Conservation (phyloP, 2,797 vertebrate genomes). For the Epinephelus malabaricus region DNA sequence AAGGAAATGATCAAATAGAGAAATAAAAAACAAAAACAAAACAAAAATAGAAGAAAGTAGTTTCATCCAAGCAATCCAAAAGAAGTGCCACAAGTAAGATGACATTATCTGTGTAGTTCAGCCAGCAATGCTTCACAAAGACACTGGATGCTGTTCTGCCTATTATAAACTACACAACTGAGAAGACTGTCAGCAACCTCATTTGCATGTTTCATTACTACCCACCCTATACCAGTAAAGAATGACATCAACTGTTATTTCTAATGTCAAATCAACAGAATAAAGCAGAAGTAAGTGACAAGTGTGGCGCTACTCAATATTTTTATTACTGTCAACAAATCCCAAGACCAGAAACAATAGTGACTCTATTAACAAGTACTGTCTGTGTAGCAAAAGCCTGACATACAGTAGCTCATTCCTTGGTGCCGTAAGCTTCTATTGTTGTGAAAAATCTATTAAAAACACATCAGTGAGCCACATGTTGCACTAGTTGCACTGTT, state of each 20-base stretch:
- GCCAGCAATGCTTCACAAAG: background rate
- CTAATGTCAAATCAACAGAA: background rate
- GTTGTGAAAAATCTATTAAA: background rate
- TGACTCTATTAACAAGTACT: background rate
- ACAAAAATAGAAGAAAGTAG: background rate
- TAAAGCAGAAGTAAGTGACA: background rate
- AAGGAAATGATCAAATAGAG: constrained; percentile 12
- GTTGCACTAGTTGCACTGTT: background rate
- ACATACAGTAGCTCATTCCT: background rate
- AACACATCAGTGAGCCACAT: background rate
- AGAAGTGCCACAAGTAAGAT: background rate
- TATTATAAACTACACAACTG: constrained; percentile 7
- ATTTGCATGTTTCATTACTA: background rate
- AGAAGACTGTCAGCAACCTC: background rate
- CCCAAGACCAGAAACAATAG: background rate
- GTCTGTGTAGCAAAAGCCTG: background rate
- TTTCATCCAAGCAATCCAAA: constrained; percentile 9
- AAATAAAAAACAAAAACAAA: background rate
- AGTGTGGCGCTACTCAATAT: background rate
- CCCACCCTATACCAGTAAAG: background rate
- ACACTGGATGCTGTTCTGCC: background rate
- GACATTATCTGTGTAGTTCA: background rate
- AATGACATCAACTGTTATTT: constrained; percentile 1
- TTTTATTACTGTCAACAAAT: background rate
- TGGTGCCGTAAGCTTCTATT: too few relatives aligned